Evolutionary conservation across 1,140 invertebrate species (phyloP).

Genomic region (Tachypleus tridentatus): DNA sequence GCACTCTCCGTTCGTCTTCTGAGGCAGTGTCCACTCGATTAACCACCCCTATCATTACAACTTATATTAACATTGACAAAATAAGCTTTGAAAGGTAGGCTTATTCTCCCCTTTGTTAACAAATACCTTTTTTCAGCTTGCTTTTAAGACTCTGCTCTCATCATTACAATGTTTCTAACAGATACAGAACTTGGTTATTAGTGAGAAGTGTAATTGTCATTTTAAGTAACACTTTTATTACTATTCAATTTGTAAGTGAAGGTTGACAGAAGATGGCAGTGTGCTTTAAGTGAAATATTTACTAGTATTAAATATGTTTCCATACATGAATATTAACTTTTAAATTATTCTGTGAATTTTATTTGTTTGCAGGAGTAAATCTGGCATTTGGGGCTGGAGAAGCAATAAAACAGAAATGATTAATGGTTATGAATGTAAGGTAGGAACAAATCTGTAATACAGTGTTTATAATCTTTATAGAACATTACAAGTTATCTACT

Average conservation of each 20-base stretch:
- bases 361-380: conserved; percentile 60
- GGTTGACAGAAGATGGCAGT: no score
- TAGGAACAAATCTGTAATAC: conserved; percentile 22
- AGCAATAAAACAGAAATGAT: conserved; percentile 83
- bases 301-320: no score
- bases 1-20: conserved; percentile 31
- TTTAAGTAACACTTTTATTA: no score
- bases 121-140: no score
- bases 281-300: no score
- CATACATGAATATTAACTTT: not conserved
- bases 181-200: no score
- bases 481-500: no score
- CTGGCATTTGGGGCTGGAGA: conserved; percentile 89
- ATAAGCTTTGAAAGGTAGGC: conserved; percentile 88
- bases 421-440: conserved; percentile 84
- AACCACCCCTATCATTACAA: conserved; percentile 70
- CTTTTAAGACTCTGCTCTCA: no score
- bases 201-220: no score
- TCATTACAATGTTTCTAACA: no score
- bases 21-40: conserved; percentile 62
- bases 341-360: conserved; percentile 2
- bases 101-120: not conserved
- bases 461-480: no score
- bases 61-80: conserved; percentile 93
- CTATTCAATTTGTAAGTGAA: no score